Evolutionary conservation across 2,797 vertebrate species (phyloP).

Genomic region (Myotis findleyi): DNA sequence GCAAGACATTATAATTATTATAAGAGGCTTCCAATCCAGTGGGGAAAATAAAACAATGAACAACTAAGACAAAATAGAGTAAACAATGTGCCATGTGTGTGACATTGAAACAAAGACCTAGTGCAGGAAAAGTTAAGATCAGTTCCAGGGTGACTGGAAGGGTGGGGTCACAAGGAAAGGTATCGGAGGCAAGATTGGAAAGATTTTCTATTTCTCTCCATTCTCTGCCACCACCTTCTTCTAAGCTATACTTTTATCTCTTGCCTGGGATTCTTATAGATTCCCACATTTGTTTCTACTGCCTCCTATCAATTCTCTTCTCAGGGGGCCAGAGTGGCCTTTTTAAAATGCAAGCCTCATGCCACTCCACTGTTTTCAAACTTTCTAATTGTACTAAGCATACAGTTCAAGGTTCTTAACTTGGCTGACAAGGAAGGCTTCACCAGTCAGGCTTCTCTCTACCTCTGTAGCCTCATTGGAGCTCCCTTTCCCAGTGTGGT

Average conservation of each 20-base stretch:
- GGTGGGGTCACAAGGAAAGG: not conserved
- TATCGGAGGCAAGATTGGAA: not conserved
- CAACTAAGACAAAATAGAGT: not conserved
- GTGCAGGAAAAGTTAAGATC: not conserved
- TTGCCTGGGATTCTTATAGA: not conserved
- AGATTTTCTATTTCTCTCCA: rapidly evolving
- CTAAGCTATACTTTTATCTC: not conserved
- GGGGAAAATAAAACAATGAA: not conserved
- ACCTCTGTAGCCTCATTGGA: not conserved
- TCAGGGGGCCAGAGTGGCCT: not conserved
- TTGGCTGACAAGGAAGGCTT: not conserved
- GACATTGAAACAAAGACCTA: not conserved
- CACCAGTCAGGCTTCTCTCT: not conserved
- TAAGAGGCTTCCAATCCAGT: not conserved
- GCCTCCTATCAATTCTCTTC: not conserved
- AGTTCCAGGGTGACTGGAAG: not conserved
- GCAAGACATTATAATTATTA: not conserved
- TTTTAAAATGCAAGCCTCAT: not conserved
- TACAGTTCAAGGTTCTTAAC: not conserved
- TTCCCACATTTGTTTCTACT: not conserved
- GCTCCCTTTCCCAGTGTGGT: rapidly evolving
- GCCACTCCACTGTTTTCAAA: not conserved
- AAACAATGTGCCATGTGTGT: not conserved
- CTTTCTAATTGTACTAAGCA: not conserved
- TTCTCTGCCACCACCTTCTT: not conserved